Base-by-base conservation (phyloP, 2,888 invertebrate genomes). In the Trissoscelio sp. region DNA sequence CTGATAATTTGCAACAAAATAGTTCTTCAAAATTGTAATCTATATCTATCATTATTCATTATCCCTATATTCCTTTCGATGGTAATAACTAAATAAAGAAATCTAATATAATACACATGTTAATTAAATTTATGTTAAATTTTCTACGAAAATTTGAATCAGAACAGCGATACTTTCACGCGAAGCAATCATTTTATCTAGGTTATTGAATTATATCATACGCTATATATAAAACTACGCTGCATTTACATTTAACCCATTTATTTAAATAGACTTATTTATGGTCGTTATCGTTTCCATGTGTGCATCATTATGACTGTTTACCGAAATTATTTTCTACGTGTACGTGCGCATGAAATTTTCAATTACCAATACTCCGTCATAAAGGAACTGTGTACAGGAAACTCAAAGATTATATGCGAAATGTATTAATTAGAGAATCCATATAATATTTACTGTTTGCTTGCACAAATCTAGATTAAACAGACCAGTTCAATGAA, bases 341-440 rank as follows among this genome's bases (percentile, higher is more conserved):
- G 51, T 16, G 9, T 39, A 53, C 31, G n/a, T n/a, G 18, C 14
- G 14, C 18, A n/a, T 20, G 6, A 44, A 69, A 69, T 55, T 28
- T 69, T 55, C 55, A 42, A 44, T 69, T 20, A 34, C 55, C 46
- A 42, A 58, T 70, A 58, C 20, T 9, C 28, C 57, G 37, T 48
- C 46, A 24, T 37, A 58, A 58, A 70, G 57, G 46, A 46, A 46
- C 42, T 20, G 42, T 20, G 24, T 6, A 39, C 51, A 16, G 66
- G 44, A 69, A 62, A 37, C 39, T 58, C 64, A 46, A 64, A 55
- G 73, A 64, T 74, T 51, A 55, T 64, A 64, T 6, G 39, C 28
- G 28, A 73, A 55, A 64, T 31, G 34, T 64, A 64, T 74, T 64
- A 62, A 64, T 74, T 64, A 64, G 34, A 44, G 44, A 20, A 62